Evolutionary conservation across 2,888 invertebrate genomes (phyloP), one percentile per base, ranked within the genome.

Genomic region (Rhopalosiphum nymphaeae): DNA sequence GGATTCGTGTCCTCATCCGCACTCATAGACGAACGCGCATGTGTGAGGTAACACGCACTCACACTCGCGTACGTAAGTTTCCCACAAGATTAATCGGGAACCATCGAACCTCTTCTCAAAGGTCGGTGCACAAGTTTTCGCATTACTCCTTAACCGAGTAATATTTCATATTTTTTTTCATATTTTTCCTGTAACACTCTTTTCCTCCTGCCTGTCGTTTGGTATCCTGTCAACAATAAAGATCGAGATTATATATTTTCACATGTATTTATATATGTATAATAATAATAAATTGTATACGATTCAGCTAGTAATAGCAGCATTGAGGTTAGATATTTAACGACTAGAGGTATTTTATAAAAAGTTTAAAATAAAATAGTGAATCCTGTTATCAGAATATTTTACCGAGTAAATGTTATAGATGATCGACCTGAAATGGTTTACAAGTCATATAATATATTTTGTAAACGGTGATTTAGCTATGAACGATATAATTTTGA

Each of bases 31-130:
- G 10, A 53, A 21, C 21, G 44, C 56, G n/a, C 86, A 25, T 25
- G 42, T 13, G 26, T 7, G 21, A 36, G n/a, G 16, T 36, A 42
- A 78, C 36, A 78, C 36, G 78, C 78, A 78, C 61, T 29, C 46
- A 46, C 57, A 46, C 44, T n/a, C n/a, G 13, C n/a, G 10, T 85
- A 42, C 61, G 36, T n/a, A 93, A 89, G 93, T 93, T 93, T 93
- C 49, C 13, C 53, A n/a, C 57, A 57, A 93, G 93, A 93, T 93
- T 57, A 89, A 93, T 93, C 93, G 93, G 57, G 46, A 44, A 46
- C 89, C 93, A 56, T 89, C 89, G 93, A 93, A 93, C 92, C 56
- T 78, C 56, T 89, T 53, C 93, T 78, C 56, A 89, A 93, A 93
- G 93, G 92, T 88, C 92, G 92, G 53, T 53, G 42, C 67, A 44